Base-by-base conservation (phyloP, 2,797 vertebrate genomes). In the Periparus ater region DNA sequence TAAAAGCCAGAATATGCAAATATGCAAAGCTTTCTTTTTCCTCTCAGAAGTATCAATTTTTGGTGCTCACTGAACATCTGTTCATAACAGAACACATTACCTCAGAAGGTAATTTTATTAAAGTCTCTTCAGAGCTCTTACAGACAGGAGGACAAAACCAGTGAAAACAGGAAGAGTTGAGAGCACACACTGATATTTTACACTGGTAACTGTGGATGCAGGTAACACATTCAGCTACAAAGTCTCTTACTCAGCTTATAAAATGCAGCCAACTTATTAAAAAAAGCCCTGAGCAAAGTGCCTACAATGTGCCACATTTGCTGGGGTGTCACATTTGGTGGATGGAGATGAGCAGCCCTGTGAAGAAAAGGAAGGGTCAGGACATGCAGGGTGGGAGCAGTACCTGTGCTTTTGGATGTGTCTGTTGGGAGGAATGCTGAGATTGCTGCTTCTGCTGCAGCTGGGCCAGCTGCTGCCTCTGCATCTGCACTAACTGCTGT, bases 401-500 rank as follows among this genome's bases (percentile, higher is more conserved):
- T 97, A 98, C 98, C 97, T 98, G 98, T 97, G 98, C 97, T 97
- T 98, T 98, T 85, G 97, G 98, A 94, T 97, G 97, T 34, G 97
- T 96, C 96, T 98, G 98, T 30, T 97, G 98, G 5, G 97, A 97
- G 76, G 98, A 97, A 97, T 98, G 98, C 98, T 98, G 98, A 79
- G 97, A 98, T 34, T 98, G 98, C 96, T 98, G 98, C 96, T 99
- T 98, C 95, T 98, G 98, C 84, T 99, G 98, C 90, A 98, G 98
- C 96, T 99, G 98, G 66, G 98, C 98, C 85, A 99, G 98, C 72
- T 99, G 98, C 92, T 99, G 98, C 92, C 98, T 98, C 96, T 99
- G 98, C 99, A 99, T 99, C 95, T 99, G 98, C 92, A 98, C 98
- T 91, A 99, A 94, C 96, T 99, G 99, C 97, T 99, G 99, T 93